Evolutionary conservation across 1,140 invertebrate species (phyloP).

Genomic region (Pseudoatta argentina): DNA sequence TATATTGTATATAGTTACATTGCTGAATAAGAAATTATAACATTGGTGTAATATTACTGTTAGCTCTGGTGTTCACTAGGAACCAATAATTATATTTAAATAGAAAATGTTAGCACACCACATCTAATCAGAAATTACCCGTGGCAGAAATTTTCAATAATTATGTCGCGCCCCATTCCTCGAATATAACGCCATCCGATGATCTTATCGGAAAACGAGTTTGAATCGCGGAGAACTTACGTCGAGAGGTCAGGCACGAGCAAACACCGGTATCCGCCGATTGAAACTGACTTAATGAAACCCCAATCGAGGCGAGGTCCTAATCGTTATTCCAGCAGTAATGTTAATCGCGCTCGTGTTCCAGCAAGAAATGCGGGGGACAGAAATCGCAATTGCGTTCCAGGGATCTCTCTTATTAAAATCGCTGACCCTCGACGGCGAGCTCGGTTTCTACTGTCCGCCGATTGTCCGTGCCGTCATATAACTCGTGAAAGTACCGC

Average conservation of each 20-base stretch:
- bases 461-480: constrained; percentile 22
- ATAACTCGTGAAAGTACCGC: constrained; percentile 42
- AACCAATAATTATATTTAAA: neutral
- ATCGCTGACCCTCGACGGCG: constrained; percentile 51
- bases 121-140: neutral
- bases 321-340: constrained; percentile 49
- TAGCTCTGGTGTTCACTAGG: no score
- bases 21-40: no score
- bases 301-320: constrained; percentile 50
- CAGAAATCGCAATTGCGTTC: constrained; percentile 36
- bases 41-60: no score
- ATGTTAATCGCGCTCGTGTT: constrained; percentile 52
- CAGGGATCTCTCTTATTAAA: constrained; percentile 51
- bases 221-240: constrained; percentile 69
- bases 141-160: constrained; percentile 47
- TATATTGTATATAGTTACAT: no score
- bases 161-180: constrained; percentile 54
- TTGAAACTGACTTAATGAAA: constrained; percentile 68
- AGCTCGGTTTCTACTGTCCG: neutral
- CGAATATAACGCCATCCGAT: constrained; percentile 69
- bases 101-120: neutral
- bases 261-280: constrained; percentile 60
- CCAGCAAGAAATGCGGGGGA: constrained; percentile 2
- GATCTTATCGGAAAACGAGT: constrained; percentile 75
- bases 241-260: constrained; percentile 66